A percentile compares a stretch with the other conserved stretches of the same genome.
Evolutionary conservation across 2,888 invertebrate species (phyloP).

Genomic region (Halocaridina rubra): DNA sequence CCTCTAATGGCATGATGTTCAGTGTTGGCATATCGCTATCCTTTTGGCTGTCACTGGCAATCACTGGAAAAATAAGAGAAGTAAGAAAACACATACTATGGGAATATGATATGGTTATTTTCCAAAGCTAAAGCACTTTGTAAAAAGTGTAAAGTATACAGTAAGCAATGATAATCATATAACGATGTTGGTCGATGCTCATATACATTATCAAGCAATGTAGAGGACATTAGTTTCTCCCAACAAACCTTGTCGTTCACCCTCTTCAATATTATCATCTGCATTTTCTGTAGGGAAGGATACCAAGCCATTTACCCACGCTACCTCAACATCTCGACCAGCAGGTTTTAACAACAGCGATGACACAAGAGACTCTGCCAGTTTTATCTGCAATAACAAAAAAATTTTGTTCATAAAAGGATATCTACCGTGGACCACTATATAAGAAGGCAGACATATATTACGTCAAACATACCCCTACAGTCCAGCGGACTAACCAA

Average conservation of each 20-base stretch:
- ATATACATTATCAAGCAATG: no score
- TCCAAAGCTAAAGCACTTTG: no score
- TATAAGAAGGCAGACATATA: no score
- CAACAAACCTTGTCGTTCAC: slow-evolving; percentile 64
- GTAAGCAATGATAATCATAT: no score
- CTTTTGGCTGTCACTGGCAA: slow-evolving; percentile 35
- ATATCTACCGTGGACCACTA: no score
- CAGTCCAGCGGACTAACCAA: no score
- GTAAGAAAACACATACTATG: background rate
- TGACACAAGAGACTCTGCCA: slow-evolving; percentile 91
- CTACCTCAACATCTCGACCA: slow-evolving; percentile 85
- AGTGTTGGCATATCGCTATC: slow-evolving; percentile 40
- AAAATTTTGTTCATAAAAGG: no score
- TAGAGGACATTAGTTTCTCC: no score
- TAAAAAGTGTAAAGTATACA: no score
- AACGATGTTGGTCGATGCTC: no score
- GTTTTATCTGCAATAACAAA: slow-evolving; percentile 76
- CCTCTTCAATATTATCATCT: slow-evolving; percentile 49
- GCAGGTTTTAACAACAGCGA: slow-evolving; percentile 78
- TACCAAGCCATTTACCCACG: slow-evolving; percentile 91
- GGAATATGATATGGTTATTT: no score
- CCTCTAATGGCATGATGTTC: slow-evolving; percentile 8
- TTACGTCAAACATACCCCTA: no score
- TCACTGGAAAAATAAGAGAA: slow-evolving; percentile 25
- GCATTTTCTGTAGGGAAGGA: slow-evolving; percentile 65